Evolutionary conservation across 2,797 vertebrate species (phyloP).

Genomic region (Gorsachius magnificus): DNA sequence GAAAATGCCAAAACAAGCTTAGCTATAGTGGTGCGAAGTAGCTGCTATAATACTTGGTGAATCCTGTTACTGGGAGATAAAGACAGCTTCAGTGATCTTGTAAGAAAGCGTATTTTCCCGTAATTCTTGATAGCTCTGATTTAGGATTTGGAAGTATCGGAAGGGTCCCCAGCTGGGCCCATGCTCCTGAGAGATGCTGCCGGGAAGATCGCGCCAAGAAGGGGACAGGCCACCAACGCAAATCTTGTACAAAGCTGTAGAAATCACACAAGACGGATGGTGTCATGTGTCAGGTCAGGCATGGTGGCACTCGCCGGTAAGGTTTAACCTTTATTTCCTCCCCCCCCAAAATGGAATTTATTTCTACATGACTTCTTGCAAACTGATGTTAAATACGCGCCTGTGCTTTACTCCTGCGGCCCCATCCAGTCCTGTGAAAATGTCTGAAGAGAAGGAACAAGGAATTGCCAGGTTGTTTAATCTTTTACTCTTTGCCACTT

Average conservation of each 20-base stretch:
- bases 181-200: background rate
- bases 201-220: fast-evolving
- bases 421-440: background rate
- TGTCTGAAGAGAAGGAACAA: background rate
- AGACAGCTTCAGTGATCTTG: background rate
- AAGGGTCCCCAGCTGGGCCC: background rate
- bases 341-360: background rate
- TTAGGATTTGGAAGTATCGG: background rate
- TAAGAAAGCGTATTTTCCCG: background rate
- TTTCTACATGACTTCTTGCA: background rate
- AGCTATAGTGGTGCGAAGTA: background rate
- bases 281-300: background rate
- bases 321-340: background rate
- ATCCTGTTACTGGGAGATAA: constrained; percentile 36
- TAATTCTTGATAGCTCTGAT: background rate
- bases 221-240: background rate
- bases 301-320: background rate
- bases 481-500: constrained; percentile 49
- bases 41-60: background rate
- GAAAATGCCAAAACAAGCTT: constrained; percentile 43
- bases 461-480: constrained; percentile 41
- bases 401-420: background rate
- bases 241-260: background rate
- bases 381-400: background rate
- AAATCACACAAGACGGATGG: background rate